Evolutionary conservation across 2,888 invertebrate species (phyloP).

Genomic region (Rapana venosa): DNA sequence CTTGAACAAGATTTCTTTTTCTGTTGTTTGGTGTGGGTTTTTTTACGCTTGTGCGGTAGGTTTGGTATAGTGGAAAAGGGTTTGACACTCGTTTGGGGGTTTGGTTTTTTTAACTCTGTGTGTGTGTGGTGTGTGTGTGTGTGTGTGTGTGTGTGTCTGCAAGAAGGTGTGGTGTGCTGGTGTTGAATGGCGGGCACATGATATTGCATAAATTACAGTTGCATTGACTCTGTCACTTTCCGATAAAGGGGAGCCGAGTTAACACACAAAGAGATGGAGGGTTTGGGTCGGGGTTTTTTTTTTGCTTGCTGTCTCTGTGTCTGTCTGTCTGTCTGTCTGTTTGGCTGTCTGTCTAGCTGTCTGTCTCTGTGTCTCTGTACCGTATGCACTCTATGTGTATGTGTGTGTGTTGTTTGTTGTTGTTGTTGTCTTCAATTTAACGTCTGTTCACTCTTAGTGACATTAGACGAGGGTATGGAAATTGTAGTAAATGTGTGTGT

Average conservation of each 20-base stretch:
- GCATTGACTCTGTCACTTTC: background rate
- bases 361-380: background rate
- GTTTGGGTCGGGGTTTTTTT: too few relatives aligned
- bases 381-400: too few relatives aligned
- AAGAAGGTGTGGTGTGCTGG: background rate
- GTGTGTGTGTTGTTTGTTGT: too few relatives aligned
- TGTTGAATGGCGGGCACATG: background rate
- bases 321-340: conserved; percentile 16
- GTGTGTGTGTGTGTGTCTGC: background rate
- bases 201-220: conserved; percentile 6
- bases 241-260: background rate
- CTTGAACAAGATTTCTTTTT: background rate
- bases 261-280: too few relatives aligned
- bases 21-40: background rate
- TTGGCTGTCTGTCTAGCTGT: background rate
- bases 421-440: too few relatives aligned
- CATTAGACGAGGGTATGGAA: too few relatives aligned
- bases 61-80: background rate
- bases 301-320: background rate
- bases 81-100: background rate
- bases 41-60: background rate
- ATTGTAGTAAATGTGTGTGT: too few relatives aligned
- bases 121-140: background rate
- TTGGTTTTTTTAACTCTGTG: background rate
- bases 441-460: too few relatives aligned